A percentile compares a stretch with the other conserved stretches of the same genome.
These are phyloP conservation scores for Brachyistius frenatus DNA, from an alignment of 2,113 vertebrate species.

Conservation along the genomic window DNA sequence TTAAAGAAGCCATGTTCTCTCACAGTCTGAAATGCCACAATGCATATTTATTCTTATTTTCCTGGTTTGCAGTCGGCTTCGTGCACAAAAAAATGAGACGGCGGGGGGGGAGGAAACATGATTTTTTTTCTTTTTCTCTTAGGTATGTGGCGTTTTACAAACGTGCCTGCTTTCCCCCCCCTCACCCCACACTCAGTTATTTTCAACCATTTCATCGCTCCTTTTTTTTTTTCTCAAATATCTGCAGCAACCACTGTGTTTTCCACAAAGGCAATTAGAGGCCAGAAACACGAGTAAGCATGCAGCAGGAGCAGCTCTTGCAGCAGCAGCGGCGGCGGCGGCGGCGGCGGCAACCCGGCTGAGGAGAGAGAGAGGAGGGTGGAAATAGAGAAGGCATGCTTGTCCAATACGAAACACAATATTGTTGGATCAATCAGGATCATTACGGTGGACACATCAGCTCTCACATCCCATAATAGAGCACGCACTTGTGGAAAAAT, in stretches of 20 bases:
- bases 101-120: not conserved
- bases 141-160: not conserved
- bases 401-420: conserved; percentile 55
- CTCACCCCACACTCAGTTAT: conserved; percentile 34
- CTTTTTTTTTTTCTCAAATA: conserved; percentile 8
- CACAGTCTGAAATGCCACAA: not conserved
- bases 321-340: conserved; percentile 48
- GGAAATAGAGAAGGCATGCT: conserved; percentile 41
- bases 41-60: conserved; percentile 13
- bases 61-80: not conserved
- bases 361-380: conserved; percentile 60
- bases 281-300: conserved; percentile 74
- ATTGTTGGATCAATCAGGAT: conserved; percentile 62
- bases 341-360: not conserved
- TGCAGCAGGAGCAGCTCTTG: conserved; percentile 62
- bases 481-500: conserved; percentile 22
- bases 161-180: not conserved
- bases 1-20: conserved; percentile 6
- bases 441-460: conserved; percentile 35
- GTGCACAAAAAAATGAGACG: not conserved
- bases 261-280: conserved; percentile 83
- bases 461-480: conserved; percentile 23
- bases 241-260: conserved; percentile 69
- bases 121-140: not conserved
- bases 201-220: conserved; percentile 39